A percentile compares a stretch with the other conserved stretches of the same genome.
phyloP scores from a whole-genome alignment of 2,113 vertebrate genomes.

The Tragelaphus strepsiceros region DNA sequence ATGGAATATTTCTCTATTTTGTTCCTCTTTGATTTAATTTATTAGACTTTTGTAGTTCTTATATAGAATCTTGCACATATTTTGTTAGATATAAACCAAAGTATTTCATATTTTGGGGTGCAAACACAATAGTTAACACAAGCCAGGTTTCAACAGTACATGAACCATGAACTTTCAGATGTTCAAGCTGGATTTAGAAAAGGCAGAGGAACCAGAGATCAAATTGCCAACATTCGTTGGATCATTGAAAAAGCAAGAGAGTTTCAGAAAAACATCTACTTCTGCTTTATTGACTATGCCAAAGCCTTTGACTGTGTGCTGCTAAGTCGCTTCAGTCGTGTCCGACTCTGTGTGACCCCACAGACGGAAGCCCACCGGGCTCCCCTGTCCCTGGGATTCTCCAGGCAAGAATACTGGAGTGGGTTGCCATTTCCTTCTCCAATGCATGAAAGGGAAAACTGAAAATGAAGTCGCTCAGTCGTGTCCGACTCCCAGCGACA shows the following conservation, averaged over 20 bases:
- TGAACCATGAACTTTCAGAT: neutral
- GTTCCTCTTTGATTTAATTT: neutral
- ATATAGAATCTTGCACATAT: neutral
- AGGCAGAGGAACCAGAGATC: neutral
- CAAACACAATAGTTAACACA: neutral
- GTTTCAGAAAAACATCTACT: neutral
- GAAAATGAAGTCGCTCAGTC: too few relatives aligned
- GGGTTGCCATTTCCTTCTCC: too few relatives aligned
- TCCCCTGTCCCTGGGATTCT: too few relatives aligned
- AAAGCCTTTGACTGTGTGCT: too few relatives aligned
- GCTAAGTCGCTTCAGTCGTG: too few relatives aligned
- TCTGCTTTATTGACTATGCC: neutral
- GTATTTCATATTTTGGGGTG: neutral
- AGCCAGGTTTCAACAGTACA: neutral
- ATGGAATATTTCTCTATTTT: neutral
- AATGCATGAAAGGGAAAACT: too few relatives aligned
- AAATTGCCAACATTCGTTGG: neutral
- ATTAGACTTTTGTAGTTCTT: neutral
- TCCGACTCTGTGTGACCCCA: too few relatives aligned
- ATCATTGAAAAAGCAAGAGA: neutral
- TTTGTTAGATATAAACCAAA: neutral
- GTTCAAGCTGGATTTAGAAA: neutral
- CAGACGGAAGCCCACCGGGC: too few relatives aligned
- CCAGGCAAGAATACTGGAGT: too few relatives aligned
- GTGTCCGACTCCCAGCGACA: too few relatives aligned